Base-by-base conservation (phyloP, 2,113 vertebrate species). In the Psephotus haematonotus region DNA sequence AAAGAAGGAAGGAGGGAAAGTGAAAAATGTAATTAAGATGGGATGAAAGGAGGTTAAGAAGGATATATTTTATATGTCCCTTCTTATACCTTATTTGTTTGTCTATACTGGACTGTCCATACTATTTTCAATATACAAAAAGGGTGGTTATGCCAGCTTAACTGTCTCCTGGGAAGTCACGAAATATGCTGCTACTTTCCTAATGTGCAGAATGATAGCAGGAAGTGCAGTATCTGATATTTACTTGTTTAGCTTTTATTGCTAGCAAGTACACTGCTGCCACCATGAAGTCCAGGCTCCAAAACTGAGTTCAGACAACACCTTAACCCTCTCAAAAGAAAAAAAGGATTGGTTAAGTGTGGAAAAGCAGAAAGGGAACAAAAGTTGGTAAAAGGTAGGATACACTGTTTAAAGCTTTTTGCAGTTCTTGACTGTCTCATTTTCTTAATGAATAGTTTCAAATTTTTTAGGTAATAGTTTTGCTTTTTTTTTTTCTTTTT, bases 261-360 rank as follows among this genome's bases (percentile, higher is more conserved):
- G 37, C 7, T 83, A 27, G 17, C 19, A 59, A 43, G 6, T 23
- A 17, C 41, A 31, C 35, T 68, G 23, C 9, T 87, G 52, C 10
- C 24, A 33, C 29, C 0, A 0, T 69, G 27, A 76, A 46, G n/a
- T 22, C 24, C 59, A n/a, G 44, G 17, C 27, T 85, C 14, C 49
- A 79, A 88, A 87, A 68, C 37, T 35, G 35, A 57, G 15, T 52
- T 81, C 15, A 39, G 37, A 22, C 6, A 70, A 29, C 28, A 41
- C 2, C 29, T 90, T 9, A n/a, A 18, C 13, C 53, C 2, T 41
- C 52, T 81, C 19, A 37, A 60, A 70, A 75, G 5, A 31, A 31
- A 44, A 81, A 67, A 18, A 4, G 8, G 3, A 3, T 63, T 68
- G 4, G 2, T 6, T 49, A 39, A 90, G 4, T 59, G 11, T 27